Base-by-base conservation (phyloP, 2,113 vertebrate genomes). In the Megalops atlanticus region DNA sequence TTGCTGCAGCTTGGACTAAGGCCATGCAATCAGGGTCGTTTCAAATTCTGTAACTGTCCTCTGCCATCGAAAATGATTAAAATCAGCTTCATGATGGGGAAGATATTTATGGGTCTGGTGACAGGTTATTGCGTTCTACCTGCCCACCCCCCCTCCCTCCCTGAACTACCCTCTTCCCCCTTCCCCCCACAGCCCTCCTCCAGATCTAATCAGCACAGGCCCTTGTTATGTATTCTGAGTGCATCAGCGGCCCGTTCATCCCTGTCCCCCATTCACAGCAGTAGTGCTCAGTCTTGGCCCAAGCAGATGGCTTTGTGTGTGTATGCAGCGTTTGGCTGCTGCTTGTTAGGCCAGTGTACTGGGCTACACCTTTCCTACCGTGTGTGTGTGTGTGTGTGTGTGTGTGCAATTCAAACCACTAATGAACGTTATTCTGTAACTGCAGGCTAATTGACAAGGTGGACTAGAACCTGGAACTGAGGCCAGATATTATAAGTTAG, bases 351-450 rank as follows among this genome's bases (percentile, higher is more conserved):
- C 43, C 47, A 6, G 10, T 15, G 47, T n/a, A 14, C 47, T 54
- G 79, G 15, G 8, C 41, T 15, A n/a, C 38, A 6, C 16, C 71
- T 58, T 36, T 49, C 14, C 43, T 21, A n/a, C 36, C 36, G 6
- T n/a, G n/a, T n/a, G n/a, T n/a, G n/a, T n/a, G n/a, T n/a, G n/a
- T n/a, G n/a, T n/a, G n/a, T n/a, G n/a, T n/a, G n/a, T n/a, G 47
- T 21, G 14, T 6, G 21, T 38, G 72, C n/a, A 31, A 64, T 68
- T 41, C 38, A 18, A 43, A 21, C 52, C 54, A 47, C 81, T 84
- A 86, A 86, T 35, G 39, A 81, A 88, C 76, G 83, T 87, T 80
- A 90, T 41, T 90, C 82, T 87, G 85, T 83, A 83, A 83, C 87
- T 86, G 78, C 73, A n/a, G 77, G 38, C 77, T 78, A 41, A 78